Evolutionary conservation across 2,113 vertebrate genomes (phyloP).

Genomic region (Pitta sordida): DNA sequence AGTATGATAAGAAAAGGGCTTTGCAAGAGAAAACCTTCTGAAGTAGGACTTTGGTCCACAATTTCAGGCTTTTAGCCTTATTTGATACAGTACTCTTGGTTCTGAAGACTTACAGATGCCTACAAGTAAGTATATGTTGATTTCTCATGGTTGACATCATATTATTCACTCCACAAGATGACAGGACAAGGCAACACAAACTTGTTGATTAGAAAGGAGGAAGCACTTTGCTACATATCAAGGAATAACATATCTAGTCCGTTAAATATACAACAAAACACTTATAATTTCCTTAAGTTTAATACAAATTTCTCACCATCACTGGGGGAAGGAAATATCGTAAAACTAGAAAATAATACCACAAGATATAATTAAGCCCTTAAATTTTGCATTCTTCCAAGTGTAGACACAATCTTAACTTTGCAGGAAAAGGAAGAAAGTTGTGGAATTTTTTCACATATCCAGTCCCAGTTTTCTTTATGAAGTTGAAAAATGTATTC

Average conservation of each 20-base stretch:
- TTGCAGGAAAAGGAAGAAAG: not conserved
- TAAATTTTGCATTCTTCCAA: not conserved
- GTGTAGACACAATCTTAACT: not conserved
- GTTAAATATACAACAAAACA: not conserved
- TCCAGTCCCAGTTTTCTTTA: not conserved
- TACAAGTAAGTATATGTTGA: not conserved
- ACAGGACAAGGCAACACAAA: not conserved
- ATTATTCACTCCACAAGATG: not conserved
- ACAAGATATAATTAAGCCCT: not conserved
- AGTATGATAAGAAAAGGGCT: not conserved
- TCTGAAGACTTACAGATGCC: not conserved
- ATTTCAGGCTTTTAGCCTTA: not conserved
- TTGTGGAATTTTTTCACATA: not conserved
- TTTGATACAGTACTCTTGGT: not conserved
- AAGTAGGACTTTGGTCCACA: not conserved
- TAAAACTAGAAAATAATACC: not conserved
- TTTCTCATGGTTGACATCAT: not conserved
- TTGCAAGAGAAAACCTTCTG: not conserved
- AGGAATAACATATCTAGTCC: not conserved
- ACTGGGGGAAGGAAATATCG: not conserved
- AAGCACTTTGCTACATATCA: not conserved
- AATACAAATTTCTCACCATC: not conserved
- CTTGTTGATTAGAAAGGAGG: not conserved
- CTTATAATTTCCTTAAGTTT: not conserved
- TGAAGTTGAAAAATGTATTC: not conserved